Base-by-base conservation (phyloP, 23 tunicate genomes). In the Aplidium turbinatum region DNA sequence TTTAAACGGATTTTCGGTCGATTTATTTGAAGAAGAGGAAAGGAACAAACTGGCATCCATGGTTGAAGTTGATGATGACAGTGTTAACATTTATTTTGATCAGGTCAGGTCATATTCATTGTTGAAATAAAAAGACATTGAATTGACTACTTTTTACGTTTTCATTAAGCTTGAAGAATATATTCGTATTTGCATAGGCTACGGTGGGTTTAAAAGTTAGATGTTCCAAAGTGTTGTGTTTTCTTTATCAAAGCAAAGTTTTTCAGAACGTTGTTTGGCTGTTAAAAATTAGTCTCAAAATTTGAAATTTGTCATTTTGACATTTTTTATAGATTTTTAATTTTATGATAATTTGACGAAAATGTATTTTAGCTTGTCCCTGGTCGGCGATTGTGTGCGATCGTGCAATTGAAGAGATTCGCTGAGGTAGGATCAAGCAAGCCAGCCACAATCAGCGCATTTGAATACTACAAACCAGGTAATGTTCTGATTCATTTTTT, bases 391-490 rank as follows among this genome's bases (percentile, higher is more conserved):
- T 34, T 73, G 9, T 82, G 87, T 33, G 30, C 50, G 9, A 39
- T 60, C 7, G 39, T 73, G 16, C 42, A 58, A 5, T 21, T 82
- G 36, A 13, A 27, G 20, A 51, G 80, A 31, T 25, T 39, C 73
- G 38, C 63, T n/a, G 38, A 82, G 20, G 79, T 82, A 4, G 79
- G 35, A 0, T 45, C 33, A 25, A 5, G 47, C 1, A 73, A 82
- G 34, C 73, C 80, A 0, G 54, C 76, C 19, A 45, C 53, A 4
- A 16, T 82, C 4, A 47, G 48, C 60, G 74, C 80, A 13, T 73
- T 61, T 35, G 79, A 82, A 30, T 82, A 82, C 28, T 82, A 73
- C 63, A 34, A 73, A 47, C 87, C 87, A 82, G 87, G 87, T 82
- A 45, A 2, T 45, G 16, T 13, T 11, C 7, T 9, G 9, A n/a